Evolutionary conservation across 2,797 vertebrate genomes (phyloP), one percentile per base, ranked within the genome.

Genomic region (Tadarida brasiliensis): DNA sequence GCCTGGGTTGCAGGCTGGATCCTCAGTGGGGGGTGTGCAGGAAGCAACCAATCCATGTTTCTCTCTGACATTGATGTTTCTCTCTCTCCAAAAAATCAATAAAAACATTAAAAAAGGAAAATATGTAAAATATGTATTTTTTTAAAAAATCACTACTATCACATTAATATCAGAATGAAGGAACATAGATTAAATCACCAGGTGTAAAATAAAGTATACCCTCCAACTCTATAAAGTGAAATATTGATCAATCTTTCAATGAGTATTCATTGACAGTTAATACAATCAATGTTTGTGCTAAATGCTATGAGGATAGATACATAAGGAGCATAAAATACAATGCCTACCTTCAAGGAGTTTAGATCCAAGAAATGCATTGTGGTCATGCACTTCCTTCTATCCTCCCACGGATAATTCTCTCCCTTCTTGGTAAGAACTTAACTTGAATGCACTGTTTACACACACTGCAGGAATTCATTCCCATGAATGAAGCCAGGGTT

Each of bases 161-260:
- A 86, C 15, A 77, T 70, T 57, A 76, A 30, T 71, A 73, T 28
- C 19, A 19, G 57, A 65, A 73, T 20, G 15, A 20, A 81, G 76
- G 14, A 65, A 4, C 8, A 67, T 2, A 68, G 39, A 57, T 22
- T 56, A 73, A 81, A 73, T 33, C 30, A 73, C 8, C 12, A 74
- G 16, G 17, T 67, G 1, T 67, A 68, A 73, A 73, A 76, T 77
- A 83, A 61, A n/a, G 22, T 26, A 12, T 63, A 47, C 12, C 30
- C 17, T 86, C 54, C 57, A 78, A 89, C 49, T 87, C 51, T 67
- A 30, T 56, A 57, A 95, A 54, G 30, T 67, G 65, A 77, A 94
- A 83, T 91, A 81, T 14, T 51, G 20, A 86, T 26, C 39, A 71
- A 16, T 63, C 35, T 76, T 51, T 90, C 44, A 80, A 47, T 0